Conservation (phyloP, 2,888 invertebrate species). For the Protonemura montana region DNA sequence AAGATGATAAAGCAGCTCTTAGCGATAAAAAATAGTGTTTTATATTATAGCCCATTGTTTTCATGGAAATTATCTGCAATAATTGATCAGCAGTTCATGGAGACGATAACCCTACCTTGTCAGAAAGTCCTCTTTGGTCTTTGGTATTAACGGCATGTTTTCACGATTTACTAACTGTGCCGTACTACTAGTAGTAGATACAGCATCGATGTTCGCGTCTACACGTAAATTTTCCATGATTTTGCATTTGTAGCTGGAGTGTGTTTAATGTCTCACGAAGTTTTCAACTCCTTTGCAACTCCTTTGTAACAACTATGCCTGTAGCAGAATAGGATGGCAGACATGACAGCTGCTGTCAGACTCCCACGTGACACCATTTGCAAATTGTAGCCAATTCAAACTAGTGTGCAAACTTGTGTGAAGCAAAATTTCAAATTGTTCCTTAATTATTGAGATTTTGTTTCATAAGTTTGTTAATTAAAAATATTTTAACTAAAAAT, state of each 20-base stretch:
- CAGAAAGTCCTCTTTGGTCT: conserved; percentile 62
- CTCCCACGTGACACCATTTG: background rate
- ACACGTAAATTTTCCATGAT: conserved; percentile 47
- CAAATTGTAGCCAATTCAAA: background rate
- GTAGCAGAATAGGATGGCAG: background rate
- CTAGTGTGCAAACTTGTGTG: background rate
- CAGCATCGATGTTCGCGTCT: conserved; percentile 52
- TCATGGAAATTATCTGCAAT: background rate
- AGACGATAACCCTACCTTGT: conserved; percentile 68
- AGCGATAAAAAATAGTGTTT: too few relatives aligned
- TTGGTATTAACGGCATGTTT: conserved; percentile 74
- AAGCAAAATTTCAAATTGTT: background rate
- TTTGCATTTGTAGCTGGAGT: background rate
- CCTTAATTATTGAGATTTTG: background rate
- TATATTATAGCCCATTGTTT: too few relatives aligned
- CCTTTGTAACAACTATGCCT: background rate
- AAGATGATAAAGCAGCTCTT: too few relatives aligned
- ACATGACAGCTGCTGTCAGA: conserved; percentile 1
- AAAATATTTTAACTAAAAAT: too few relatives aligned
- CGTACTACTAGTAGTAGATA: conserved; percentile 51
- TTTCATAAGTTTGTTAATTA: too few relatives aligned
- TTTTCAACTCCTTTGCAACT: background rate
- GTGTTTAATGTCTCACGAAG: background rate
- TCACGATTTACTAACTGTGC: conserved; percentile 67
- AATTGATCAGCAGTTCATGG: background rate